A percentile compares a stretch with the other conserved stretches of the same genome.
phyloP scores from a whole-genome alignment of 2,888 invertebrate species.

The Fissipunctia ypsillon region DNA sequence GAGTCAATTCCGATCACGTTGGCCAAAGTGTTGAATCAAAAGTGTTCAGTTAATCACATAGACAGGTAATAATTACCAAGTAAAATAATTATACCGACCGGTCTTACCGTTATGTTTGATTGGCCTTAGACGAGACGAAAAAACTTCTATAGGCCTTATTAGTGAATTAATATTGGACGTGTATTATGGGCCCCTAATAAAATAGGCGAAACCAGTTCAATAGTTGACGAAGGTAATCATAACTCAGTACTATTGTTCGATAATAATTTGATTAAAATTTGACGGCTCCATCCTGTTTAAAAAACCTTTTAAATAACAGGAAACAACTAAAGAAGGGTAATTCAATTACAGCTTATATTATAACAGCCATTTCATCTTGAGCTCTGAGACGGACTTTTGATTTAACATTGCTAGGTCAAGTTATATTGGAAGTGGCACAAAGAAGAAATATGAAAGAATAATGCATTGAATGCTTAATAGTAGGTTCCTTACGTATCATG shows the following conservation, averaged over 20 bases:
- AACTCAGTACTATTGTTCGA: conserved; percentile 77
- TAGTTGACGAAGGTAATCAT: conserved; percentile 79
- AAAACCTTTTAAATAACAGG: conserved; percentile 77
- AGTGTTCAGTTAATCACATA: conserved; percentile 30
- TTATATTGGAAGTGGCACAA: conserved; percentile 65
- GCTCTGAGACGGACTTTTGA: conserved; percentile 48
- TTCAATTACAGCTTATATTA: conserved; percentile 80
- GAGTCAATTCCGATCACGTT: background rate
- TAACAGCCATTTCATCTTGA: conserved; percentile 67
- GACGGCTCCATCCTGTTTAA: conserved; percentile 84
- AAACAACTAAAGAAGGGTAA: conserved; percentile 81
- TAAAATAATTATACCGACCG: conserved; percentile 49
- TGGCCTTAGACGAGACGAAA: conserved; percentile 31
- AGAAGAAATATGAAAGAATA: conserved; percentile 66
- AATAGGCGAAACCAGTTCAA: conserved; percentile 55
- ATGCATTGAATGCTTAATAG: conserved; percentile 75
- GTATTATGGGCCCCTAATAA: conserved; percentile 50
- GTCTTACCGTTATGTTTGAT: conserved; percentile 39
- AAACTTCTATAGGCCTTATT: conserved; percentile 50
- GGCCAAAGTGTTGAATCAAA: background rate
- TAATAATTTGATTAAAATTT: conserved; percentile 88
- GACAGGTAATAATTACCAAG: conserved; percentile 45
- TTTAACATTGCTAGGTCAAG: conserved; percentile 28
- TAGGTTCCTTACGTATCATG: conserved; percentile 82
- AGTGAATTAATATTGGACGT: conserved; percentile 51